These are phyloP conservation scores for Pangasianodon gigas DNA, from an alignment of 2,113 vertebrate species.

Conservation along the genomic window DNA sequence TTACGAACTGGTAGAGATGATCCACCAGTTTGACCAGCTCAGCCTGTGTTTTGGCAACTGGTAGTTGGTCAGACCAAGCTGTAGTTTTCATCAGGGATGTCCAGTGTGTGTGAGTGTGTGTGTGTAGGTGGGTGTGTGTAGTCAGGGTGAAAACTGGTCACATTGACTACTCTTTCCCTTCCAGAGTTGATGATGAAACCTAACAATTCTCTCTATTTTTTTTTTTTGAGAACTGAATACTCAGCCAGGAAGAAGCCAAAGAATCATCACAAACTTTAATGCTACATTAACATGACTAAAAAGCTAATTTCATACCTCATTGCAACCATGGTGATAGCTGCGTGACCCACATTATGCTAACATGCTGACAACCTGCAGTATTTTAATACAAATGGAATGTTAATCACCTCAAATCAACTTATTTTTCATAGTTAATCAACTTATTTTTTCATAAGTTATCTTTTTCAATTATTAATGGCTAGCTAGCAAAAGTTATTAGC, in stretches of 20 bases:
- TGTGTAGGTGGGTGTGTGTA: conserved; percentile 3
- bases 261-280: neutral
- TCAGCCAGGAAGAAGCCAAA: neutral
- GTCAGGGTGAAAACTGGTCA: neutral
- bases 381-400: neutral
- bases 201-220: neutral
- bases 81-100: neutral
- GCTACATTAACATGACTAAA: neutral
- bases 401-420: neutral
- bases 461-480: neutral
- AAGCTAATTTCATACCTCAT: neutral
- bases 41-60: neutral
- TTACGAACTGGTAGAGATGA: neutral
- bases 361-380: neutral
- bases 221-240: neutral
- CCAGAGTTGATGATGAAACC: neutral
- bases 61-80: neutral
- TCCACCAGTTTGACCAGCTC: neutral
- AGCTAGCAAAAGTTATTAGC: neutral
- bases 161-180: neutral
- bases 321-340: neutral
- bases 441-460: neutral
- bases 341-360: neutral
- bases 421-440: neutral
- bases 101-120: neutral